phyloP scores from a whole-genome alignment of 2,113 vertebrate species.

The Glaucidium brasilianum region DNA sequence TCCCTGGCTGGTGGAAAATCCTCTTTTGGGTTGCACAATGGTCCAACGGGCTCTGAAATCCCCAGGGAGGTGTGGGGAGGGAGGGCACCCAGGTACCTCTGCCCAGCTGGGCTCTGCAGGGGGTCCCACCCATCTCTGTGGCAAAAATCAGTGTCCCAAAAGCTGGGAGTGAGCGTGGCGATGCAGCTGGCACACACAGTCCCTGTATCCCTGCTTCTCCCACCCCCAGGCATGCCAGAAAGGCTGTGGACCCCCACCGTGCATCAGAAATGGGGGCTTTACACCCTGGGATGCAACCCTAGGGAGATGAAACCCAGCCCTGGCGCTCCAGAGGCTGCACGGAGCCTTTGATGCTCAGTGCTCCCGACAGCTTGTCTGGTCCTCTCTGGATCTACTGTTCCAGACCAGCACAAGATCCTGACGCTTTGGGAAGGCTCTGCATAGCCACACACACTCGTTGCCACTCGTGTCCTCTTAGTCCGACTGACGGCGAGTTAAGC shows the following conservation, averaged over 20 bases:
- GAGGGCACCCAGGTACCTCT: not conserved
- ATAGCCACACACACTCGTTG: not conserved
- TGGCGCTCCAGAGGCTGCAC: not conserved
- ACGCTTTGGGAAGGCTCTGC: not conserved
- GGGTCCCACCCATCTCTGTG: not conserved
- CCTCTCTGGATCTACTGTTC: not conserved
- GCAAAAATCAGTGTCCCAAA: not conserved
- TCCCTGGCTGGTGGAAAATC: not conserved
- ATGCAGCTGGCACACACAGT: rapidly evolving
- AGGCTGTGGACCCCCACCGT: rapidly evolving
- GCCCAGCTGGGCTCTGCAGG: not conserved
- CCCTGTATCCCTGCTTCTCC: not conserved
- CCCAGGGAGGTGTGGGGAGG: not conserved
- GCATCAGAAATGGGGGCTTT: not conserved
- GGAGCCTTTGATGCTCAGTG: not conserved
- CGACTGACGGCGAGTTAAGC: rapidly evolving
- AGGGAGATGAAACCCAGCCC: not conserved
- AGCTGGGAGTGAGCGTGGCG: not conserved
- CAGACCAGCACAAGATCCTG: not conserved
- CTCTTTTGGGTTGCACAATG: not conserved
- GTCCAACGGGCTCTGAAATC: not conserved
- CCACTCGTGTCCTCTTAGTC: not conserved
- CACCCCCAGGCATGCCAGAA: not conserved
- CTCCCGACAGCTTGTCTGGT: not conserved
- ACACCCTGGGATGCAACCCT: not conserved